Percentiles rank a stretch among this genome's conserved stretches.
These are phyloP conservation scores for Achroia grisella DNA, from an alignment of 1,140 invertebrate genomes.

Conservation along the genomic window DNA sequence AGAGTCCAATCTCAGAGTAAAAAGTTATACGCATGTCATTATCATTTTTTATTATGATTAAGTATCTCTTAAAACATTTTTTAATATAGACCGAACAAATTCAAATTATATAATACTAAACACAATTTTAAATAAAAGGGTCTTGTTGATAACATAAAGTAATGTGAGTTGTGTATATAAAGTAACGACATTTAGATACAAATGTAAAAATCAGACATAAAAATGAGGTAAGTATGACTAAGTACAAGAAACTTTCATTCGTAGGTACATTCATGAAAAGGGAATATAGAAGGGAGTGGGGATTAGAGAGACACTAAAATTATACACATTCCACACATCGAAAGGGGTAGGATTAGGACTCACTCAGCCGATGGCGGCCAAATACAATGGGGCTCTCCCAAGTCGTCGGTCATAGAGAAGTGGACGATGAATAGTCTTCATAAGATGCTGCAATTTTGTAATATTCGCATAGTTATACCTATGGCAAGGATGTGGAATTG, in stretches of 20 bases:
- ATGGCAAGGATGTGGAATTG: slow-evolving; percentile 61
- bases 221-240: slow-evolving; percentile 24
- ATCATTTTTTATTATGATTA: no score
- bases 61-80: no score
- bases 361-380: slow-evolving; percentile 59
- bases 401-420: slow-evolving; percentile 73
- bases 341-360: slow-evolving; percentile 57
- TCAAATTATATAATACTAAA: no score
- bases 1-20: no score
- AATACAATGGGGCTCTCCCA: slow-evolving; percentile 60
- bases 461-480: slow-evolving; percentile 70
- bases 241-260: slow-evolving; percentile 51
- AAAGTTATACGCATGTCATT: no score
- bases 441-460: slow-evolving; percentile 75
- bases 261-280: slow-evolving; percentile 43
- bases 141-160: no score
- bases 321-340: slow-evolving; percentile 68
- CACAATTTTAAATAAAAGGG: no score
- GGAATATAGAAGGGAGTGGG: slow-evolving; percentile 23
- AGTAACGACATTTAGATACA: slow-evolving; percentile 18
- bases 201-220: slow-evolving; percentile 7
- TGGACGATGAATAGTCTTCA: slow-evolving; percentile 77
- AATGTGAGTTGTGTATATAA: not conserved
- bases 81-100: no score
- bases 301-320: slow-evolving; percentile 33